Conservation (phyloP, 2,113 vertebrate species). For the Ammodytes dubius region DNA sequence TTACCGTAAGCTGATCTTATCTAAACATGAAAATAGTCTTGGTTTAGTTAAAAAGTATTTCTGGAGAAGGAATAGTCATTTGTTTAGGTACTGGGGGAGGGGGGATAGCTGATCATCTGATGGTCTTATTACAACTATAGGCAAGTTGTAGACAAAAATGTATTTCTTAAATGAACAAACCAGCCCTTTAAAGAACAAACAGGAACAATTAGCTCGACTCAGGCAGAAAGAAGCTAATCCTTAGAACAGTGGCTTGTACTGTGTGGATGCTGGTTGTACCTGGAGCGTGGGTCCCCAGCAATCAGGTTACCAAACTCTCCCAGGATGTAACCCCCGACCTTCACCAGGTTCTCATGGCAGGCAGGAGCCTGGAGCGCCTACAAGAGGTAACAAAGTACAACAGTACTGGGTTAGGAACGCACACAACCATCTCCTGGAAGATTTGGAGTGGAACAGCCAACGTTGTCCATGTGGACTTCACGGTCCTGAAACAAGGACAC, state of each 20-base stretch:
- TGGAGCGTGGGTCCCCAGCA: constrained; percentile 91
- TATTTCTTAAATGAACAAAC: not conserved
- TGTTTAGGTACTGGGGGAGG: too few species aligned
- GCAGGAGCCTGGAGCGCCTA: constrained; percentile 92
- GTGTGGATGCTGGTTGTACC: constrained; percentile 74
- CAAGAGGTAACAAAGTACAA: not conserved
- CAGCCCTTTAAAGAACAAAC: not conserved
- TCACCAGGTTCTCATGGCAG: constrained; percentile 94
- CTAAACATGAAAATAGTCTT: not conserved
- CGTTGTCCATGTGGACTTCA: not conserved
- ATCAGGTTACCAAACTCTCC: constrained; percentile 94
- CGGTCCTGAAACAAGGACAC: not conserved
- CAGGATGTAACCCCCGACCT: constrained; percentile 92
- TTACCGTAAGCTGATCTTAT: not conserved
- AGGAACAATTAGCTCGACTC: not conserved
- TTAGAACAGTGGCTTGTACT: not conserved
- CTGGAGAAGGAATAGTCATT: too few species aligned
- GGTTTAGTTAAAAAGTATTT: not conserved
- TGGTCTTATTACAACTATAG: not conserved
- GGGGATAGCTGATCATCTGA: not conserved
- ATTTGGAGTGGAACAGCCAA: not conserved
- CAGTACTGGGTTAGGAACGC: not conserved
- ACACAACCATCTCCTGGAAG: not conserved
- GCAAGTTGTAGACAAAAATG: not conserved
- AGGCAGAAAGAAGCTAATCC: not conserved